Evolutionary conservation across 2,113 vertebrate species (phyloP), one percentile per base, ranked within the genome.

Genomic region (Archocentrus centrarchus): DNA sequence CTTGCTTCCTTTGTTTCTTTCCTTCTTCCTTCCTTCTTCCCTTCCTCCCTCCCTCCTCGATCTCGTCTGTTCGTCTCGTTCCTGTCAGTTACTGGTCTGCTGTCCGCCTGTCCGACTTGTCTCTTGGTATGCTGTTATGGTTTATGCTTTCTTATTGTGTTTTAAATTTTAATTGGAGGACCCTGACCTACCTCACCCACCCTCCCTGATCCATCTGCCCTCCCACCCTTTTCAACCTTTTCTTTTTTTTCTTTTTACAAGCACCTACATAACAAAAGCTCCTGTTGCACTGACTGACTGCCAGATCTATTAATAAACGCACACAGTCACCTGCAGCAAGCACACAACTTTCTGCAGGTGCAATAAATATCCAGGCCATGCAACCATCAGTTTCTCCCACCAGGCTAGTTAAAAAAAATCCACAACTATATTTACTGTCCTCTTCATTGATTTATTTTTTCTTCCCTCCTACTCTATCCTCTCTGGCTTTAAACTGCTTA

Each of bases 61-160:
- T 89, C 80, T 84, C 63, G 87, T 91, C 90, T 83, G 13, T 86
- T 86, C 15, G 81, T 93, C 78, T 80, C 63, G 22, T 61, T 79
- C 84, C 39, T 89, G 77, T 93, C 53, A 15, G 70, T 85, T 73
- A 77, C 70, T 82, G 53, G 79, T 93, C 83, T 87, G 27, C 62
- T 60, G 88, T 94, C 86, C 30, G 90, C 87, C 84, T 88, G 86
- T 93, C 86, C 13, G 86, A 82, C 76, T 82, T 60, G 88, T 94
- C 78, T 89, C 78, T 88, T 80, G 93, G 73, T 89, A 85, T 89
- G 91, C 82, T 90, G 30, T 88, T 77, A 66, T 4, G 5, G 59
- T 50, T 86, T 86, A 10, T 87, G 32, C 58, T 88, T 77, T 55
- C 50, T 63, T 14, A 7, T 15, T 77, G 61, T 77, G 55, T 82